A percentile compares a stretch with the other conserved stretches of the same genome.
phyloP scores from a whole-genome alignment of 2,113 vertebrate species.

The Cyrtonyx montezumae region DNA sequence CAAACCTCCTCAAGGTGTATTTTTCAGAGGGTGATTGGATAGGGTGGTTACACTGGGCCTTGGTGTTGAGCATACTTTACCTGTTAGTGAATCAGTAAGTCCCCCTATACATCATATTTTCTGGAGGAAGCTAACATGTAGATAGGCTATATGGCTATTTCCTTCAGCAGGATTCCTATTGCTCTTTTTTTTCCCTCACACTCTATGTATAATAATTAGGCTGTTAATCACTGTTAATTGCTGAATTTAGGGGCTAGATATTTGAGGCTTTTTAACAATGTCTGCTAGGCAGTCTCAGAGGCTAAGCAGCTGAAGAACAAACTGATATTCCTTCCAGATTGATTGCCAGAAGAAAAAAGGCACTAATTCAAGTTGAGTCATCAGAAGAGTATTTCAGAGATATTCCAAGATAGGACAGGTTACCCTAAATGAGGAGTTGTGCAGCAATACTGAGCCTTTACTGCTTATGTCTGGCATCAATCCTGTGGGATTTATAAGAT shows the following conservation, averaged over 20 bases:
- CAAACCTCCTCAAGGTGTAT: background rate
- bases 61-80: background rate
- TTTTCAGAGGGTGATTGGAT: background rate
- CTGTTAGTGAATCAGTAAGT: background rate
- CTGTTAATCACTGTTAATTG: background rate
- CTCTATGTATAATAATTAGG: background rate
- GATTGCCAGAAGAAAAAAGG: background rate
- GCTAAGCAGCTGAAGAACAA: background rate
- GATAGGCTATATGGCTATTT: background rate
- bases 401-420: background rate
- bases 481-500: background rate
- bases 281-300: background rate
- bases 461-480: accelerated
- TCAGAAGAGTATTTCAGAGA: background rate
- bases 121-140: background rate
- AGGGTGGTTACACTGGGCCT: background rate
- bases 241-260: background rate
- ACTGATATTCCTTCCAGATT: background rate
- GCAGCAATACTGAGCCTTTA: background rate
- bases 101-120: background rate
- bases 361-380: background rate
- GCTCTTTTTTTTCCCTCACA: background rate
- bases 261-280: background rate
- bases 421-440: background rate
- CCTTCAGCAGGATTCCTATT: background rate